phyloP scores from a whole-genome alignment of 2,888 invertebrate species.

The Drosophila lacicola region DNA sequence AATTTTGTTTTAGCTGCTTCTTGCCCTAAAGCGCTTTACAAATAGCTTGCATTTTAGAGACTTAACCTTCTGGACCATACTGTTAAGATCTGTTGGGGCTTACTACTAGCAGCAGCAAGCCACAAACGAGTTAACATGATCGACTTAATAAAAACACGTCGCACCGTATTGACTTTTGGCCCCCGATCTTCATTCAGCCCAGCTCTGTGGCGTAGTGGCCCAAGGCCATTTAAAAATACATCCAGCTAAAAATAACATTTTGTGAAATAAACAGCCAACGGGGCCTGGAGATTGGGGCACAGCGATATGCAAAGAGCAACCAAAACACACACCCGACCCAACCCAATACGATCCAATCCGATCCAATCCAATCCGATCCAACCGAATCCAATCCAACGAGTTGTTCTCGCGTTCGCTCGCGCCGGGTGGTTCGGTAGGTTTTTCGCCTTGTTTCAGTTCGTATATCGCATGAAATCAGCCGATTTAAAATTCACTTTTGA shows the following conservation, averaged over 20 bases:
- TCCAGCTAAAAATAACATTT: conserved; percentile 76
- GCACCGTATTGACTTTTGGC: conserved; percentile 30
- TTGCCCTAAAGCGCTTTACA: not conserved
- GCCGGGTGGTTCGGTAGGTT: conserved; percentile 25
- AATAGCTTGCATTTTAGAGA: conserved; percentile 1
- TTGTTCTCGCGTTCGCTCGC: conserved; percentile 45
- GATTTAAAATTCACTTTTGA: conserved; percentile 9
- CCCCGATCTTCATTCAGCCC: conserved; percentile 36
- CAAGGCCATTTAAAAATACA: conserved; percentile 83
- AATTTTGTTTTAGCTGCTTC: not conserved
- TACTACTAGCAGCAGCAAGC: conserved; percentile 10
- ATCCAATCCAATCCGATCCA: too few relatives aligned
- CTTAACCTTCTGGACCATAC: conserved; percentile 1
- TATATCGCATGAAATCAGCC: conserved; percentile 11
- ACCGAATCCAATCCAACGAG: conserved; percentile 8
- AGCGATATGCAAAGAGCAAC: conserved; percentile 60
- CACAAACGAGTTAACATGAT: conserved; percentile 38
- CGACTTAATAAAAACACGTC: conserved; percentile 27
- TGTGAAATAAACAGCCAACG: conserved; percentile 35
- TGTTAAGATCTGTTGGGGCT: conserved; percentile 3
- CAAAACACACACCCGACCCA: conserved; percentile 6
- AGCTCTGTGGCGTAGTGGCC: conserved; percentile 21
- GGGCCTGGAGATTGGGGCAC: conserved; percentile 54
- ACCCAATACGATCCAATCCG: too few relatives aligned
- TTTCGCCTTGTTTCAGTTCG: conserved; percentile 7